Conservation (phyloP, 1,140 invertebrate species). For the Drosophila auraria region DNA sequence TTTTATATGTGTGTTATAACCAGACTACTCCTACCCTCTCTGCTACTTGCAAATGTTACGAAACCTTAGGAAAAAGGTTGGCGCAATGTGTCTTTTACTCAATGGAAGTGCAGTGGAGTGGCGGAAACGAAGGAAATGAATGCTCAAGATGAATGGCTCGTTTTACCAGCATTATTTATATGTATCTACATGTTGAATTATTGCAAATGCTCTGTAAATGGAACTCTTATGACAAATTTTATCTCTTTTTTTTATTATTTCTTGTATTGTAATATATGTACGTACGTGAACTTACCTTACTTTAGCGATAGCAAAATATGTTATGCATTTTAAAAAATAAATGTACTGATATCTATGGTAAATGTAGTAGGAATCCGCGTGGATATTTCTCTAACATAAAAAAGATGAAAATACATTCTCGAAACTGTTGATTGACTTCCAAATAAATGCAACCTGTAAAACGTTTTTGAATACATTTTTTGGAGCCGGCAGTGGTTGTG, state of each 20-base stretch:
- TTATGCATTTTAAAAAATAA: conserved; percentile 80
- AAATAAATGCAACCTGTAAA: conserved; percentile 20
- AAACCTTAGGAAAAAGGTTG: conserved; percentile 3
- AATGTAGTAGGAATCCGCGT: conserved; percentile 6
- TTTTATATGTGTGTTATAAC: conserved; percentile 46
- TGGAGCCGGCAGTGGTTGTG: neutral
- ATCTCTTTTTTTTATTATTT: conserved; percentile 50
- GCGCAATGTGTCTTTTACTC: conserved; percentile 53
- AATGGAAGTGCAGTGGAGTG: conserved; percentile 33
- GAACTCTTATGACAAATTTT: conserved; percentile 48
- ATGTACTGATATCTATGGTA: conserved; percentile 56
- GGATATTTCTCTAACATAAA: neutral
- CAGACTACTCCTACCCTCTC: conserved; percentile 12
- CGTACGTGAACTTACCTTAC: conserved; percentile 67
- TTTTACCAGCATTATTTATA: conserved; percentile 44
- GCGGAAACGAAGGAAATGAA: conserved; percentile 17
- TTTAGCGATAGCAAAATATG: conserved; percentile 71
- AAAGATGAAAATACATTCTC: conserved; percentile 15
- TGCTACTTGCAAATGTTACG: conserved; percentile 38
- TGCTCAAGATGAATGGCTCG: conserved; percentile 39
- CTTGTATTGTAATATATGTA: conserved; percentile 48
- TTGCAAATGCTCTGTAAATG: conserved; percentile 69
- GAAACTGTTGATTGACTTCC: conserved; percentile 29
- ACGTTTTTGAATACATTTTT: conserved; percentile 4
- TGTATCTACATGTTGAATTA: conserved; percentile 67